phyloP scores from a whole-genome alignment of 2,888 invertebrate genomes.

The Folsomia candida region DNA sequence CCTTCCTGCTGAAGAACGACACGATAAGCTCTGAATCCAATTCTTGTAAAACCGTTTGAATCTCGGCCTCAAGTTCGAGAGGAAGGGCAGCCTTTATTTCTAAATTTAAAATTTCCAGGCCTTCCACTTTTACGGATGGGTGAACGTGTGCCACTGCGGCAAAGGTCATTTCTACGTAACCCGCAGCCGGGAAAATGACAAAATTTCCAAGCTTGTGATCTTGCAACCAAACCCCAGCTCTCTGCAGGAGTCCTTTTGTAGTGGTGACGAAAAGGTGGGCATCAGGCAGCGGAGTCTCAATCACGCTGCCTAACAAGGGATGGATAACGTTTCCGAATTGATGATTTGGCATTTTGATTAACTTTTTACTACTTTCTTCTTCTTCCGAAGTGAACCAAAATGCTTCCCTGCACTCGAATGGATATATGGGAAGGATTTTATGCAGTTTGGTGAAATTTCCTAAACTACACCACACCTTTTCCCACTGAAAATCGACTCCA shows the following conservation, averaged over 20 bases:
- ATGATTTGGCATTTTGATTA: no score
- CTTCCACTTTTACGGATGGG: constrained; percentile 26
- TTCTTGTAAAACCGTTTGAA: background rate
- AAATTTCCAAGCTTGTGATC: background rate
- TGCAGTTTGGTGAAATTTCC: background rate
- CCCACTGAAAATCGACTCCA: background rate
- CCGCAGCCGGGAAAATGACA: background rate
- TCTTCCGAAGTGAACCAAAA: background rate
- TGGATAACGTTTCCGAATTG: background rate
- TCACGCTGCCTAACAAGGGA: background rate
- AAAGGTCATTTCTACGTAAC: background rate
- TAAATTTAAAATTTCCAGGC: constrained; percentile 27
- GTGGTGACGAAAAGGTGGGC: background rate
- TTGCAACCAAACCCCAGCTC: background rate
- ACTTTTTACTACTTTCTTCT: background rate
- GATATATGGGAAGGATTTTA: background rate
- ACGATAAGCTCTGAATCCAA: background rate
- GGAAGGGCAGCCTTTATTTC: constrained; percentile 20
- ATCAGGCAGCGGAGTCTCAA: background rate
- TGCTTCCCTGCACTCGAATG: background rate
- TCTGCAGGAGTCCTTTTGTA: background rate
- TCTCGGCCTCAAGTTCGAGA: constrained; percentile 14
- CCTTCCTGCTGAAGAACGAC: background rate
- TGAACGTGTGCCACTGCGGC: background rate
- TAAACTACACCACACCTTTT: background rate